A percentile compares a stretch with the other conserved stretches of the same genome.
Evolutionary conservation across 2,888 invertebrate species (phyloP).

Genomic region (Eurytoma californica): DNA sequence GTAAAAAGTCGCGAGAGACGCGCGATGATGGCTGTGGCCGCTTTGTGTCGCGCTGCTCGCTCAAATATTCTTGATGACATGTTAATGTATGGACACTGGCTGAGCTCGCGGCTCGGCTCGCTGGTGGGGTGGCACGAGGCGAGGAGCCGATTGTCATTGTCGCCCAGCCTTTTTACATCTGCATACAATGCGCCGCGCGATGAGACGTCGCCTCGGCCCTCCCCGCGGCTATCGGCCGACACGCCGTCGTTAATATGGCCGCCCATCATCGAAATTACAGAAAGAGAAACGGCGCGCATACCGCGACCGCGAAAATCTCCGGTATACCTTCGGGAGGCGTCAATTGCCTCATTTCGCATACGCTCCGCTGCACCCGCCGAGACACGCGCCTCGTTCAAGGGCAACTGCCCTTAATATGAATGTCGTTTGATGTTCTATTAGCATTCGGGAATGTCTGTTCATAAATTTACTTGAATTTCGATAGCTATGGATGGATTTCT

Average conservation of each 20-base stretch:
- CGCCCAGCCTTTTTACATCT: constrained; percentile 74
- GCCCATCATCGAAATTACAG: constrained; percentile 67
- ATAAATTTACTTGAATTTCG: too few species aligned
- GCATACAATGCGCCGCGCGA: constrained; percentile 72
- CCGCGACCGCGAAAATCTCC: constrained; percentile 32
- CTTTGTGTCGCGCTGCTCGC: constrained; percentile 51
- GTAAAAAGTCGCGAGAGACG: background rate
- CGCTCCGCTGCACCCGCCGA: background rate
- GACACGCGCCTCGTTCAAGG: constrained; percentile 11
- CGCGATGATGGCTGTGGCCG: constrained; percentile 31
- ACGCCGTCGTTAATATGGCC: constrained; percentile 69
- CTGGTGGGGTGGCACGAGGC: constrained; percentile 59
- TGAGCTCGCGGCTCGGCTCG: constrained; percentile 61
- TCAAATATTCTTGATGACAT: constrained; percentile 66
- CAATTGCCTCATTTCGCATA: constrained; percentile 31
- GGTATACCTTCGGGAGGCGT: constrained; percentile 31
- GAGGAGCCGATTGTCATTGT: constrained; percentile 70
- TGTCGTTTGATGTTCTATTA: too few species aligned
- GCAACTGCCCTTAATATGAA: background rate
- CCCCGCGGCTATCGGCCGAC: constrained; percentile 57
- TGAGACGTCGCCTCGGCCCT: constrained; percentile 43
- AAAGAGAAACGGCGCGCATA: constrained; percentile 60
- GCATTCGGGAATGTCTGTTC: too few species aligned
- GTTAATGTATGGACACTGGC: constrained; percentile 70
- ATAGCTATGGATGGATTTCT: too few species aligned